Evolutionary conservation across 2,113 vertebrate species (phyloP).

Genomic region (Cyphomyrus discorhynchus): DNA sequence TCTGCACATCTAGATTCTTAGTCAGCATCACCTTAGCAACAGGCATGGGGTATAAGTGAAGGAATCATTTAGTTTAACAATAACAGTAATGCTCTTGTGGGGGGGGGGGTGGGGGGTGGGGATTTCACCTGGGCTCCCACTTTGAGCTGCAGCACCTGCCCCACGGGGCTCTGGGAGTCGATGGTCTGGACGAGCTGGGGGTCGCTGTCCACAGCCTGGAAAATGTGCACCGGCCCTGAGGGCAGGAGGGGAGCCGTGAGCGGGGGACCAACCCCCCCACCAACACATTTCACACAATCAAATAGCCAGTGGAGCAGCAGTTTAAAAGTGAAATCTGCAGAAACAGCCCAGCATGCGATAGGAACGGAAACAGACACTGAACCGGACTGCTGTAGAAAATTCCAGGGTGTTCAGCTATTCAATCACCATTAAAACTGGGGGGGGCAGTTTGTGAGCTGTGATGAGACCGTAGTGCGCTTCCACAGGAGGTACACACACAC

Average conservation of each 20-base stretch:
- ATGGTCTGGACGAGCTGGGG: slow-evolving; percentile 67
- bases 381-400: not conserved
- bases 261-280: not conserved
- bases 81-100: not conserved
- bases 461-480: too few species aligned
- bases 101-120: not conserved
- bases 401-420: not conserved
- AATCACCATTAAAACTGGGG: too few species aligned
- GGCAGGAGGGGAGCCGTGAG: not conserved
- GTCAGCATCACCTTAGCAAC: slow-evolving; percentile 86
- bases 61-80: not conserved
- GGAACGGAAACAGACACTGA: not conserved
- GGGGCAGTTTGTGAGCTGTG: too few species aligned
- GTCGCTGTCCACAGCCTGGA: slow-evolving; percentile 84
- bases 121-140: slow-evolving; percentile 78
- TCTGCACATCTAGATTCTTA: slow-evolving; percentile 84
- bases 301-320: not conserved
- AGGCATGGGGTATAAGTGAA: not conserved
- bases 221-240: slow-evolving; percentile 64
- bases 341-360: not conserved
- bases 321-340: not conserved
- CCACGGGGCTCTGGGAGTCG: slow-evolving; percentile 80
- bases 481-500: not conserved
- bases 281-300: not conserved
- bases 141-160: slow-evolving; percentile 76